These are phyloP conservation scores for Anguilla japonica DNA, from an alignment of 2,113 vertebrate species.

Conservation along the genomic window DNA sequence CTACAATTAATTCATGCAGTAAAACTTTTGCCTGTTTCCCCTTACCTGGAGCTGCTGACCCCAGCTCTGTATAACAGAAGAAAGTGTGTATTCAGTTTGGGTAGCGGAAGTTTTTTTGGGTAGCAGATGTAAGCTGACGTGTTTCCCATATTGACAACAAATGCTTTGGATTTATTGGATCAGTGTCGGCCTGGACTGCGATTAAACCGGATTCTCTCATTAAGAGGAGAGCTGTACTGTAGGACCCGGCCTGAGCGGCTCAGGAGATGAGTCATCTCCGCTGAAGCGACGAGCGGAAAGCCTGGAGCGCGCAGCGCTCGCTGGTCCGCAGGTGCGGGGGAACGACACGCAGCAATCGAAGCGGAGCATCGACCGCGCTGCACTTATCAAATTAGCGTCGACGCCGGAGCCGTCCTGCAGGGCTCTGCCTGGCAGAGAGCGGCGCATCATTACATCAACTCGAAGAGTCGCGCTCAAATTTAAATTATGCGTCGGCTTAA, in stretches of 20 bases:
- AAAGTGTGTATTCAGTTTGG: not conserved
- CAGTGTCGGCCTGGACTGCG: not conserved
- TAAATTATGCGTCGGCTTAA: not conserved
- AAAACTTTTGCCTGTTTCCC: not conserved
- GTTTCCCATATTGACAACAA: not conserved
- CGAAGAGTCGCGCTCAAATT: not conserved
- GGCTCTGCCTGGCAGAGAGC: not conserved
- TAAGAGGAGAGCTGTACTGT: not conserved
- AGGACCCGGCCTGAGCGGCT: not conserved
- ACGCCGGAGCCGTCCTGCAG: not conserved
- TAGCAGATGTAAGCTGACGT: not conserved
- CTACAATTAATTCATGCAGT: constrained; percentile 29
- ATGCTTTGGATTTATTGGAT: not conserved
- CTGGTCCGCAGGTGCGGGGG: not conserved
- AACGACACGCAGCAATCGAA: not conserved
- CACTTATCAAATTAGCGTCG: constrained; percentile 18
- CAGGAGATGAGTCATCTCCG: not conserved
- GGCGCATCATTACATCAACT: not conserved
- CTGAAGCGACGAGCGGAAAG: not conserved
- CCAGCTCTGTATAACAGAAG: not conserved
- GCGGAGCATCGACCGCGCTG: not conserved
- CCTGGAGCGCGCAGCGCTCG: too few species aligned
- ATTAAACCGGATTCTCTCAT: not conserved
- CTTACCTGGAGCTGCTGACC: not conserved
- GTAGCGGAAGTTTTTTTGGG: not conserved